Evolutionary conservation across 2,113 vertebrate species (phyloP).

Genomic region (Seriola aureovittata): DNA sequence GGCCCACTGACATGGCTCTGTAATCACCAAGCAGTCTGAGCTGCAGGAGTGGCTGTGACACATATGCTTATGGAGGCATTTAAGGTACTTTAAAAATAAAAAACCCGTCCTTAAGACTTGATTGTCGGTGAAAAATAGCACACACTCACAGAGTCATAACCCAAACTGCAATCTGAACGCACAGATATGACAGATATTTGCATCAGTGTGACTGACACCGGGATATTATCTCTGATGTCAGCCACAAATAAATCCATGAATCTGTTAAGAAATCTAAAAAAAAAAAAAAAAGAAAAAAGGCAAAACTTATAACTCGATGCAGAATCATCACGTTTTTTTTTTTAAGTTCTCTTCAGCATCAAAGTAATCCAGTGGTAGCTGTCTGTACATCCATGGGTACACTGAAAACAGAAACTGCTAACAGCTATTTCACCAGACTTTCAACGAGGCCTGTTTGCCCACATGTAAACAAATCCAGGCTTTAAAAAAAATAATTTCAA

Average conservation of each 20-base stretch:
- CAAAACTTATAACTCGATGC: neutral
- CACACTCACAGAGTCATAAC: neutral
- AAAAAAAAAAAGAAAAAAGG: neutral
- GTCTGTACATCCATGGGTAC: neutral
- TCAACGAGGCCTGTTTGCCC: neutral
- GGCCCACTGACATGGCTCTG: slow-evolving; percentile 16
- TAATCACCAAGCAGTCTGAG: slow-evolving; percentile 38
- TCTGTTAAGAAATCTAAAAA: neutral
- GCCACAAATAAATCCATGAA: neutral
- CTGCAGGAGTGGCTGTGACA: slow-evolving; percentile 26
- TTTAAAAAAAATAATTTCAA: neutral
- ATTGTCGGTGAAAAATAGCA: slow-evolving; percentile 21
- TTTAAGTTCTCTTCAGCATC: neutral
- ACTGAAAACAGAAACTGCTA: neutral
- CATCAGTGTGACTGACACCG: neutral
- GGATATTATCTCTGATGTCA: slow-evolving; percentile 3
- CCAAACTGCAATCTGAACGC: neutral
- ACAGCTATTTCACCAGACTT: neutral
- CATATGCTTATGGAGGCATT: slow-evolving; percentile 27
- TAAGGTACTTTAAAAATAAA: slow-evolving; percentile 46
- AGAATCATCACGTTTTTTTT: neutral
- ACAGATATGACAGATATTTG: neutral
- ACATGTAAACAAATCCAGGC: neutral
- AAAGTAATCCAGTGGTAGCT: neutral
- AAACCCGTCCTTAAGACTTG: neutral